Conservation (phyloP, 2,113 vertebrate species). For the Cavia porcellus region DNA sequence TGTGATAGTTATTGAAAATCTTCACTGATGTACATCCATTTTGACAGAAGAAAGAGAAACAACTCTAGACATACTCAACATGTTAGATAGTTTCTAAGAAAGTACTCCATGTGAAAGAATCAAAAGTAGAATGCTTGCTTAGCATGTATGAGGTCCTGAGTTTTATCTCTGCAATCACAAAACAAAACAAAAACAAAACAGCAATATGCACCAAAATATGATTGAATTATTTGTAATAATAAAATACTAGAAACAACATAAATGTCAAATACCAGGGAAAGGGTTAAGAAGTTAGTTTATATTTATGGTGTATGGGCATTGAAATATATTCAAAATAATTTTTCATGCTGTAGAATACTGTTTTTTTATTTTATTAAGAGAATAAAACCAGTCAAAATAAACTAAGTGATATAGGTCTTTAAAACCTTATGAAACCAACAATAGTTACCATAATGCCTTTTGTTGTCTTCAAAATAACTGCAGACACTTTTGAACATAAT, state of each 20-base stretch:
- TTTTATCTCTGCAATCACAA: background rate
- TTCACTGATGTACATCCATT: background rate
- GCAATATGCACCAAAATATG: background rate
- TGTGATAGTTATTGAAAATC: background rate
- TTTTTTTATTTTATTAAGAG: too few species aligned
- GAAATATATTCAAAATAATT: background rate
- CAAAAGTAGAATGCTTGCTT: background rate
- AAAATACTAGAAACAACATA: background rate
- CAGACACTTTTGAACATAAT: too few species aligned
- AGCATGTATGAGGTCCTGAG: background rate
- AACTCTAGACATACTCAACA: background rate
- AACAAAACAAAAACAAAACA: background rate
- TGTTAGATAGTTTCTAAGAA: background rate
- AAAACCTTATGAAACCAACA: too few species aligned
- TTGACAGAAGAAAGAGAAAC: background rate
- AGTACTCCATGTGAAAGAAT: background rate
- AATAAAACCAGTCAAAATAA: too few species aligned
- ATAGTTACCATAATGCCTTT: too few species aligned
- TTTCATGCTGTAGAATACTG: background rate
- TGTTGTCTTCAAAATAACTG: too few species aligned
- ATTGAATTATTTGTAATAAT: constrained; percentile 19
- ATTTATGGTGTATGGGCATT: background rate
- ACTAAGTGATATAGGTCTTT: too few species aligned
- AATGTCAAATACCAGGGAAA: background rate
- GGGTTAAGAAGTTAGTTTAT: background rate